Conservation (phyloP, 2,888 invertebrate genomes). For the Bruchidius siliquastri region DNA sequence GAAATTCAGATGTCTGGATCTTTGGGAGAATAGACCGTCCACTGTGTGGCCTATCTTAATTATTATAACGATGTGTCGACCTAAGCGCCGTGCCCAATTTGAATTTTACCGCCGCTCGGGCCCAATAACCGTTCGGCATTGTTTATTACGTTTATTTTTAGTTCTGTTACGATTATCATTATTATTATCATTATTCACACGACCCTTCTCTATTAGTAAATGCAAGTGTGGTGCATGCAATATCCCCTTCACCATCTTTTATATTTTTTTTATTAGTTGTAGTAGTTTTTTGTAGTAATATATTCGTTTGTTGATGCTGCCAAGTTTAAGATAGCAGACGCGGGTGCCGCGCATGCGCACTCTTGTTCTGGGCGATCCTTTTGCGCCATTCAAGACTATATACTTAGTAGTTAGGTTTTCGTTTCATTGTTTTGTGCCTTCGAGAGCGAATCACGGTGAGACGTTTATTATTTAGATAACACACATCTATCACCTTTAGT, state of each 20-base stretch:
- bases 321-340: constrained; percentile 48
- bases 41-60: background rate
- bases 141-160: constrained; percentile 39
- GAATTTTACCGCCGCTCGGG: constrained; percentile 24
- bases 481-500: background rate
- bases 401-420: constrained; percentile 37
- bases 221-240: constrained; percentile 47
- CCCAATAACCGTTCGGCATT: constrained; percentile 26
- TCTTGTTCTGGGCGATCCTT: constrained; percentile 3
- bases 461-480: background rate
- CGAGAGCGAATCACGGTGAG: constrained; percentile 21
- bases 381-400: constrained; percentile 36
- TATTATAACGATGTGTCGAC: constrained; percentile 10
- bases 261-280: constrained; percentile 42
- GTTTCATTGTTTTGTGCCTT: constrained; percentile 21
- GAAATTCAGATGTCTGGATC: background rate
- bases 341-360: constrained; percentile 26
- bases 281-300: constrained; percentile 37
- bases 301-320: constrained; percentile 51
- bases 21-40: background rate
- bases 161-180: constrained; percentile 22
- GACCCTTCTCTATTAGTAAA: constrained; percentile 28
- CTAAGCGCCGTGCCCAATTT: constrained; percentile 43
- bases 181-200: constrained; percentile 9
- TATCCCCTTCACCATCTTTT: constrained; percentile 29